A percentile compares a stretch with the other conserved stretches of the same genome.
Evolutionary conservation across 2,888 invertebrate species (phyloP).

Genomic region (Nemotelus nigrinus): DNA sequence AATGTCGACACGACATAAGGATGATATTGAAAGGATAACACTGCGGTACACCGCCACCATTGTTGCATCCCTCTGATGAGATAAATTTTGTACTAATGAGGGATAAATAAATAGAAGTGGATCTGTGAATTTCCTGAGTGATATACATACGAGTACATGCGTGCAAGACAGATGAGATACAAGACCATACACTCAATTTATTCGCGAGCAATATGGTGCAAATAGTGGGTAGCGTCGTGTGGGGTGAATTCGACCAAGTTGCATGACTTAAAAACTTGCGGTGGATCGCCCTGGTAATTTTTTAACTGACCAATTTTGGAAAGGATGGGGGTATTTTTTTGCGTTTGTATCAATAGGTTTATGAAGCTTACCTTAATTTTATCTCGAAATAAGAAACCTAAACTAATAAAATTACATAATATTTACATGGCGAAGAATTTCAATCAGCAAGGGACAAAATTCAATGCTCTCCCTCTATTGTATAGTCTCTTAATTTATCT

Average conservation of each 20-base stretch:
- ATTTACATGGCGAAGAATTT: too few species aligned
- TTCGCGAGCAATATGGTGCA: not conserved
- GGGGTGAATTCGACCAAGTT: not conserved
- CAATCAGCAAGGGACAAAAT: too few species aligned
- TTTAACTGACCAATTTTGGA: too few species aligned
- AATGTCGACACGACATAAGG: not conserved
- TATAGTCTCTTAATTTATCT: too few species aligned
- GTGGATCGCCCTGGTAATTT: too few species aligned
- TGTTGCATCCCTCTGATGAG: slow-evolving; percentile 34
- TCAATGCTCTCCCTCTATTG: too few species aligned
- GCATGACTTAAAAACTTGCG: too few species aligned
- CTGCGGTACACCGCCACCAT: slow-evolving; percentile 37
- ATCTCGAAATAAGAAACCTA: too few species aligned
- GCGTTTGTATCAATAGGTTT: too few species aligned
- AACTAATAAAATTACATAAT: too few species aligned
- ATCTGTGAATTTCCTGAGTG: slow-evolving; percentile 39
- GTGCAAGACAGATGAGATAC: not conserved
- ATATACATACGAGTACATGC: slow-evolving; percentile 5
- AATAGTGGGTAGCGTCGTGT: not conserved
- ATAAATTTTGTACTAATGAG: slow-evolving; percentile 43
- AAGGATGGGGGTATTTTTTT: too few species aligned
- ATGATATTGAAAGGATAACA: slow-evolving; percentile 39
- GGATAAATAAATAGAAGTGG: slow-evolving; percentile 44
- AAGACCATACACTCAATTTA: not conserved
- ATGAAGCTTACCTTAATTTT: too few species aligned